Percentiles rank a stretch among this genome's conserved stretches.
phyloP scores from a whole-genome alignment of 1,140 invertebrate species.

The Diorhabda carinulata region DNA sequence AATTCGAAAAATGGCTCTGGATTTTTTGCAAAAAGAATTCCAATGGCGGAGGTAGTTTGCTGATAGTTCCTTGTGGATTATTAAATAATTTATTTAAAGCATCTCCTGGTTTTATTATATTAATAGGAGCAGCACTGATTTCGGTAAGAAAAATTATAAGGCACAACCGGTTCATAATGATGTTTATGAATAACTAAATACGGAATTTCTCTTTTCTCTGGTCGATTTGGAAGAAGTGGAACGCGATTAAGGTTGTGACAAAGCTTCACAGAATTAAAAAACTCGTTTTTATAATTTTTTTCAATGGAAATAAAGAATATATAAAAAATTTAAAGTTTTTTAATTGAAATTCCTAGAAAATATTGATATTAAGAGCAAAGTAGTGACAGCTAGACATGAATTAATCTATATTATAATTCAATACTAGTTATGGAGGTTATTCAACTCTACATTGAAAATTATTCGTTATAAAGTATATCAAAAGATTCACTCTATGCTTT shows the following conservation, averaged over 20 bases:
- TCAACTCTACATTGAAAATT: too few species aligned
- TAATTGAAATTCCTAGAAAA: too few species aligned
- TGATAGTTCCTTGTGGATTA: constrained; percentile 36
- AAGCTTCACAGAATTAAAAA: too few species aligned
- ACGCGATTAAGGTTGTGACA: background rate
- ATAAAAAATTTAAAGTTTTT: too few species aligned
- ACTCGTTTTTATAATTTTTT: too few species aligned
- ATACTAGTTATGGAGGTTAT: too few species aligned
- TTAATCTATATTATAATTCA: too few species aligned
- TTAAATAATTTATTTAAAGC: constrained; percentile 19
- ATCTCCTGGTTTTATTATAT: constrained; percentile 5
- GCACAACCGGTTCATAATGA: background rate
- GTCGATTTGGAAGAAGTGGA: background rate
- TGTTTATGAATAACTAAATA: background rate
- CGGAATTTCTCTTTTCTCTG: background rate
- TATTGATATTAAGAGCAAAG: too few species aligned
- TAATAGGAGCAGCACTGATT: background rate
- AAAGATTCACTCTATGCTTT: too few species aligned
- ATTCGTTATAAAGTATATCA: too few species aligned
- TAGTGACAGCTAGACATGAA: too few species aligned
- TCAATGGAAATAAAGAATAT: too few species aligned
- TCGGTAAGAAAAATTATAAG: background rate
- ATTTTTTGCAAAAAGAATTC: constrained; percentile 60
- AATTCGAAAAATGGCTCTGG: constrained; percentile 58
- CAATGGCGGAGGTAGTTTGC: constrained; percentile 58